Percentiles rank a stretch among this genome's conserved stretches.
These are phyloP conservation scores for Papio anubis DNA, from an alignment of 2,113 vertebrate species.

Conservation along the genomic window DNA sequence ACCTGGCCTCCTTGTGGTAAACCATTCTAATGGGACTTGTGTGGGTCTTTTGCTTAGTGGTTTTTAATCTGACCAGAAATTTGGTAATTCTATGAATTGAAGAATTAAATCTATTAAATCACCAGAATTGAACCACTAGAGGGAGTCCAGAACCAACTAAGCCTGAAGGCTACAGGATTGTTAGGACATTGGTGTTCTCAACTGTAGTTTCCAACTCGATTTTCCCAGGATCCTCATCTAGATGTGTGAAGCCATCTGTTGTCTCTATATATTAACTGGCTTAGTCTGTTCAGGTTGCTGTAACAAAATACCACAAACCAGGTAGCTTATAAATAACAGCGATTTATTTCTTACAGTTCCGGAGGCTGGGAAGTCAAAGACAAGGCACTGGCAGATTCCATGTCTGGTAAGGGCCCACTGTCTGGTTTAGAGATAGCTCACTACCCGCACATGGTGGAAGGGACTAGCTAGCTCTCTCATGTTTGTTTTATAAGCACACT, in stretches of 20 bases:
- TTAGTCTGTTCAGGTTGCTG: not conserved
- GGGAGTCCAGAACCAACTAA: constrained; percentile 58
- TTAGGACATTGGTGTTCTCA: not conserved
- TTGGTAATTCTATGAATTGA: not conserved
- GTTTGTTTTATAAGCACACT: not conserved
- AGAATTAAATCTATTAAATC: not conserved
- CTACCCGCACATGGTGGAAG: not conserved
- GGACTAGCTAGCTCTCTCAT: not conserved
- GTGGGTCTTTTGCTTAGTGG: not conserved
- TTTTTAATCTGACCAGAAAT: not conserved
- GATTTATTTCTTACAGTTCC: not conserved
- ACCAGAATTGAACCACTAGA: constrained; percentile 63
- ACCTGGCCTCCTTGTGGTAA: not conserved
- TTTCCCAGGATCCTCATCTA: not conserved
- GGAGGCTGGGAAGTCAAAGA: not conserved
- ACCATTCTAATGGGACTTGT: not conserved
- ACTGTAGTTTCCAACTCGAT: not conserved
- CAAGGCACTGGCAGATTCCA: not conserved
- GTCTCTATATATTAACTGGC: not conserved
- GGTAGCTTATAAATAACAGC: not conserved
- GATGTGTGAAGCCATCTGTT: not conserved
- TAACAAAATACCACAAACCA: not conserved
- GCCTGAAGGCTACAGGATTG: not conserved
- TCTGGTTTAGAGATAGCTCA: not conserved
- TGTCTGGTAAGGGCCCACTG: not conserved